These are phyloP conservation scores for Myotis brandtii DNA, from an alignment of 2,113 vertebrate genomes.

Conservation along the genomic window DNA sequence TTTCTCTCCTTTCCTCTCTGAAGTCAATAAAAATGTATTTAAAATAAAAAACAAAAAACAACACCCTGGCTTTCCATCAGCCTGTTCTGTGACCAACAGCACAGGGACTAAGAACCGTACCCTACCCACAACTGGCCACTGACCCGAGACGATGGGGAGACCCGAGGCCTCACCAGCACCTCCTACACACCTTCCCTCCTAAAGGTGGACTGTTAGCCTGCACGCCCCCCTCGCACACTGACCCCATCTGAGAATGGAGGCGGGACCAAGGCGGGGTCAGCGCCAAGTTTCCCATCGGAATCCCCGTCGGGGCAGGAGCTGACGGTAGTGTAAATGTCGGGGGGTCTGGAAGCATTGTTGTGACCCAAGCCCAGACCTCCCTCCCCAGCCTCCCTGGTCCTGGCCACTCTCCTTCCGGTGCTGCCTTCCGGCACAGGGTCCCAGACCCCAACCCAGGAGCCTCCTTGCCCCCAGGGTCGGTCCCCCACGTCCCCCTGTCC, in stretches of 20 bases:
- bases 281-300: not conserved
- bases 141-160: not conserved
- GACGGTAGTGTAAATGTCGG: no score
- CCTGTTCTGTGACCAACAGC: not conserved
- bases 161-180: not conserved
- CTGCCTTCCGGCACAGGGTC: not conserved
- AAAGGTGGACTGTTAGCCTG: not conserved
- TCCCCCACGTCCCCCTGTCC: not conserved
- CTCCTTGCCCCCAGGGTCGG: not conserved
- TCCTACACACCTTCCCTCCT: not conserved
- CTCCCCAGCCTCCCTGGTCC: not conserved
- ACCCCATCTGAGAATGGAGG: not conserved
- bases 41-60: no score
- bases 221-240: fast-evolving
- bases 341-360: not conserved
- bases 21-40: no score
- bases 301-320: not conserved
- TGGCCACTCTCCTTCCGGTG: not conserved
- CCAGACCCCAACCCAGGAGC: not conserved
- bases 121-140: not conserved
- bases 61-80: not conserved
- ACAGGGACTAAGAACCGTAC: not conserved
- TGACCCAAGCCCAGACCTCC: not conserved
- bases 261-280: not conserved
- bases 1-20: no score